These are phyloP conservation scores for Burhinus bistriatus DNA, from an alignment of 2,113 vertebrate species.

Conservation along the genomic window DNA sequence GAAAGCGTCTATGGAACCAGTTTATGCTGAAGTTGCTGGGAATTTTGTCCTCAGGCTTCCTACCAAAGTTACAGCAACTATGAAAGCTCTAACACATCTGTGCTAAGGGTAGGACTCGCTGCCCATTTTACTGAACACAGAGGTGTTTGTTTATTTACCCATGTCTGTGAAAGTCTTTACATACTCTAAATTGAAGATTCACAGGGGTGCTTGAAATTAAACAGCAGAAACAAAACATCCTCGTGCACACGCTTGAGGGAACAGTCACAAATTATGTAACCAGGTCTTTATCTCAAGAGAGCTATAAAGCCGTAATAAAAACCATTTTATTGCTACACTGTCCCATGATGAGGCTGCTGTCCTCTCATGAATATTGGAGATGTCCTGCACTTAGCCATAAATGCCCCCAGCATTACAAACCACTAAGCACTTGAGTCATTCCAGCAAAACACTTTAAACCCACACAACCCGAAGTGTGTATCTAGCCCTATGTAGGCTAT, in stretches of 20 bases:
- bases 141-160: not conserved
- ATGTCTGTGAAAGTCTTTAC: not conserved
- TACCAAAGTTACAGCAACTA: not conserved
- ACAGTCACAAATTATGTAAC: not conserved
- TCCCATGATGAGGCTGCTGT: not conserved
- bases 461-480: not conserved
- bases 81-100: not conserved
- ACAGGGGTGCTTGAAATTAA: not conserved
- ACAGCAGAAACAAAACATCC: not conserved
- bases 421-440: not conserved
- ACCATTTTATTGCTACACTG: not conserved
- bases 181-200: not conserved
- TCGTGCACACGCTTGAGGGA: not conserved
- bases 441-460: constrained; percentile 34
- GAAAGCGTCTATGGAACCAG: not conserved
- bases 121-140: not conserved
- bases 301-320: constrained; percentile 7
- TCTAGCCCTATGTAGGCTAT: not conserved
- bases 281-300: not conserved
- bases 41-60: not conserved
- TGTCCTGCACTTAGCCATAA: constrained; percentile 5
- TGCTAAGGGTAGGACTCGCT: not conserved
- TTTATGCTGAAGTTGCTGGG: not conserved
- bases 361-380: constrained; percentile 39
- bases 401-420: constrained; percentile 2